Percentiles rank a stretch among this genome's conserved stretches.
These are phyloP conservation scores for Silurus meridionalis DNA, from an alignment of 2,113 vertebrate genomes.

Conservation along the genomic window DNA sequence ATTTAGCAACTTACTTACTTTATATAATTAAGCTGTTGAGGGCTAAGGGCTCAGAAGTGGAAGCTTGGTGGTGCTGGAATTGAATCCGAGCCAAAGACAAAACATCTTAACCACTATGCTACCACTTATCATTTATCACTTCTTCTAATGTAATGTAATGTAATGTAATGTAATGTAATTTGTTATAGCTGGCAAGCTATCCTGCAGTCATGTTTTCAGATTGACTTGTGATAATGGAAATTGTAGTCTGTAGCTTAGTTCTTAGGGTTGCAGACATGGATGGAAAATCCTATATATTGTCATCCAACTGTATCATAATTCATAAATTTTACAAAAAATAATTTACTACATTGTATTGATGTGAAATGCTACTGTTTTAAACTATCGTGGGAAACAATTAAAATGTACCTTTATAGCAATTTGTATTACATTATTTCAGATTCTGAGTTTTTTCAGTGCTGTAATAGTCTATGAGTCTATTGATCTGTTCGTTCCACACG, in stretches of 20 bases:
- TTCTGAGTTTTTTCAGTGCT: background rate
- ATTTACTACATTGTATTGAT: background rate
- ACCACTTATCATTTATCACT: no score
- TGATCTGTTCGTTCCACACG: slow-evolving; percentile 19
- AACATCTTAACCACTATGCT: no score
- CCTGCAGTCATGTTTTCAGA: no score
- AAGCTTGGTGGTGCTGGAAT: no score
- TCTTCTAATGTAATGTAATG: no score
- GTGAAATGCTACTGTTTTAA: background rate
- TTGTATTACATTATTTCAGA: background rate
- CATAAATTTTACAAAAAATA: background rate
- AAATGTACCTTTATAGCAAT: background rate
- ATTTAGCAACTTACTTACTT: no score
- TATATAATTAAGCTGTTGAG: no score
- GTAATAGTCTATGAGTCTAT: slow-evolving; percentile 31
- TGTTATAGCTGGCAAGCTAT: background rate
- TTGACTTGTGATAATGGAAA: background rate
- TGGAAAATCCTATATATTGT: background rate
- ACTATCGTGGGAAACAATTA: background rate
- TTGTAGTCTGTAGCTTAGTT: background rate
- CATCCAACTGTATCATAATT: background rate
- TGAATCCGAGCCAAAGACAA: no score
- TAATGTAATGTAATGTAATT: background rate
- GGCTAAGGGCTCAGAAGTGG: no score
- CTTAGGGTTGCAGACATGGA: background rate